phyloP scores from a whole-genome alignment of 2,113 vertebrate species.

The Okapia johnstoni region DNA sequence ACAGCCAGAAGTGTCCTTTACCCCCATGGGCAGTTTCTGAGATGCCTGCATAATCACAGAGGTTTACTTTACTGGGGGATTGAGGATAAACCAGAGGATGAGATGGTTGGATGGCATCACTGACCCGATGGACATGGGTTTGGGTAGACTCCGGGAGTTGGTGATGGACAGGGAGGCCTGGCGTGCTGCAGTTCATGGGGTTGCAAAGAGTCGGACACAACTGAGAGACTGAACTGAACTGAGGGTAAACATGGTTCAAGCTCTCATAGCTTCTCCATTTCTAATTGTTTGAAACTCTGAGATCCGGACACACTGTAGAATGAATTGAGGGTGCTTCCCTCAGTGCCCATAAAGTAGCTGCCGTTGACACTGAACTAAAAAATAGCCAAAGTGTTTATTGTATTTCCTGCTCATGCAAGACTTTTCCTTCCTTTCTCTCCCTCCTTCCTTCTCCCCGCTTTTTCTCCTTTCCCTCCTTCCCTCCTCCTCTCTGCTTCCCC shows the following conservation, averaged over 20 bases:
- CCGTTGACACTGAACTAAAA: neutral
- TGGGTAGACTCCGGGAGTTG: too few species aligned
- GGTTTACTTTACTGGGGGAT: neutral
- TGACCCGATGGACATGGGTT: too few species aligned
- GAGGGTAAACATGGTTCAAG: neutral
- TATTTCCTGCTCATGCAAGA: neutral
- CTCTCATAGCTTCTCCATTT: rapidly evolving
- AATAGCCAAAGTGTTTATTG: neutral
- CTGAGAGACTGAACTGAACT: too few species aligned
- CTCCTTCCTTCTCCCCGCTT: neutral
- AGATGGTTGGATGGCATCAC: too few species aligned
- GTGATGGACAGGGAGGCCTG: too few species aligned
- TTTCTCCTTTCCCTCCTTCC: neutral
- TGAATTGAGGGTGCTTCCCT: rapidly evolving
- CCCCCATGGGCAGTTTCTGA: neutral
- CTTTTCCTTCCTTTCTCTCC: rapidly evolving
- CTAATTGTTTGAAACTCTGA: neutral
- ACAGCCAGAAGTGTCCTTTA: neutral
- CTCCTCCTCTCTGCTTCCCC: neutral
- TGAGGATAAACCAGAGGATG: neutral
- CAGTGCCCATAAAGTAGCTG: neutral
- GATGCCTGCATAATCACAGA: neutral
- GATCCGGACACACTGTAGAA: neutral
- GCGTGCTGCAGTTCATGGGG: too few species aligned
- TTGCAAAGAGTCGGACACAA: too few species aligned